Conservation (phyloP, 2,888 invertebrate species). For the Lasiommata megera region DNA sequence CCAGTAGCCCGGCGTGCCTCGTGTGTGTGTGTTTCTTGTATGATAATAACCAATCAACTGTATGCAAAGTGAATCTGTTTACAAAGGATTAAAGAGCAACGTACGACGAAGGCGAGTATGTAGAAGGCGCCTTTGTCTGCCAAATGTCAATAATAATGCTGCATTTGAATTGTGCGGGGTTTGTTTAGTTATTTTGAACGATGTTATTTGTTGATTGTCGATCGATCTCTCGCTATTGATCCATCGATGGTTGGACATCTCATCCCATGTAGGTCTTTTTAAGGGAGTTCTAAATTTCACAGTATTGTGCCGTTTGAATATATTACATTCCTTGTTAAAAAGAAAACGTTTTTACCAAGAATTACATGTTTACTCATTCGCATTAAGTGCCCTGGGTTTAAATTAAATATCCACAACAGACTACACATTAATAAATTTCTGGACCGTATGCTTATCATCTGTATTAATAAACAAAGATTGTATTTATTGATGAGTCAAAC, state of each 20-base stretch:
- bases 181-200: conserved; percentile 8
- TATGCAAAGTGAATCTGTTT: conserved; percentile 10
- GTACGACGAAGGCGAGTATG: conserved; percentile 8
- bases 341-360: too few species aligned
- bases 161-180: not conserved
- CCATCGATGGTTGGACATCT: too few species aligned
- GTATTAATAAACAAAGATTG: conserved; percentile 24
- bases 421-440: conserved; percentile 4
- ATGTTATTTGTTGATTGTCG: too few species aligned
- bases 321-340: too few species aligned
- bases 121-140: conserved; percentile 16
- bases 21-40: not conserved
- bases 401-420: not conserved
- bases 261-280: too few species aligned
- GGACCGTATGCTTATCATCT: conserved; percentile 14
- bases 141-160: conserved; percentile 17
- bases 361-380: too few species aligned
- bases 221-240: too few species aligned
- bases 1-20: too few species aligned
- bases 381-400: not conserved
- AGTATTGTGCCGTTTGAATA: too few species aligned
- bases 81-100: conserved; percentile 12
- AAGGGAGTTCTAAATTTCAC: too few species aligned
- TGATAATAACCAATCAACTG: not conserved
- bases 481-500: conserved; percentile 21